phyloP scores from a whole-genome alignment of 2,888 invertebrate species.

The Microplitis manilae region DNA sequence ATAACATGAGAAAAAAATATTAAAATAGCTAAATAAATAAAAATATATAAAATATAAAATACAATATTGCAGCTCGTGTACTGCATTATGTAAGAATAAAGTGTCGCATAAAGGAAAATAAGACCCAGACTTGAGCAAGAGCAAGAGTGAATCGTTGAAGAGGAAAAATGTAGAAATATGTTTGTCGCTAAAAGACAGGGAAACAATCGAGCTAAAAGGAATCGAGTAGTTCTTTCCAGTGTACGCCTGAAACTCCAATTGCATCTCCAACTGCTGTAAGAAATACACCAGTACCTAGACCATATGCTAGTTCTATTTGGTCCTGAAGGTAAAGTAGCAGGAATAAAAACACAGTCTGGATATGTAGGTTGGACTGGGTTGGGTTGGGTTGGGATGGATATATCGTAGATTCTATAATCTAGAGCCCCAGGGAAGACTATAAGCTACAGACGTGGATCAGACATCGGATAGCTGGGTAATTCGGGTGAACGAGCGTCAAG shows the following conservation, averaged over 20 bases:
- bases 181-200: not conserved
- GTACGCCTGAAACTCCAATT: too few species aligned
- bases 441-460: slow-evolving; percentile 4
- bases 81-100: not conserved
- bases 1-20: not conserved
- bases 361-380: not conserved
- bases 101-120: not conserved
- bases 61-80: not conserved
- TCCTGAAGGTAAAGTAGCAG: not conserved
- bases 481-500: slow-evolving; percentile 43
- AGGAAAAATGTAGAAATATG: not conserved
- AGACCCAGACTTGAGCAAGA: not conserved
- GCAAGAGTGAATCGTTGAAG: not conserved
- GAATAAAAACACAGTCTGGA: not conserved
- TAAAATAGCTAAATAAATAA: not conserved
- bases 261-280: too few species aligned
- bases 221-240: not conserved
- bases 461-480: slow-evolving; percentile 32
- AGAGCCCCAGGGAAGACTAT: not conserved
- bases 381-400: not conserved
- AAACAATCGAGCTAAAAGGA: slow-evolving; percentile 1
- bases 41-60: not conserved
- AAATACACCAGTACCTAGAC: too few species aligned
- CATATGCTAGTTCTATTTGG: too few species aligned
- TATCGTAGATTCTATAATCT: too few species aligned